phyloP scores from a whole-genome alignment of 2,113 vertebrate genomes.

The Ictidomys tridecemlineatus region DNA sequence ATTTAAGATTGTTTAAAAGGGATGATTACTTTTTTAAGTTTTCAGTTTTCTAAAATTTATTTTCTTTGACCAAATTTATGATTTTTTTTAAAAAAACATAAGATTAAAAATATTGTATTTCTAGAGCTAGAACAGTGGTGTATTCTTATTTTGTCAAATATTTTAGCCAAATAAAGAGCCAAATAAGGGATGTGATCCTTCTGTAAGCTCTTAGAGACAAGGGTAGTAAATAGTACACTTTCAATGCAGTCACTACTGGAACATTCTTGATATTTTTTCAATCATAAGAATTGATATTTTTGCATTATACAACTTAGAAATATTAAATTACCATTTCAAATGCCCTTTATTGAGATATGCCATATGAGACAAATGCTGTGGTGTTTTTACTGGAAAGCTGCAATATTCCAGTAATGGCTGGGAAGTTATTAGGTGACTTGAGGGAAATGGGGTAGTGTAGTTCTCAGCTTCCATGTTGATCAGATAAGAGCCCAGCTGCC shows the following conservation, averaged over 20 bases:
- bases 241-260: neutral
- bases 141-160: slow-evolving; percentile 45
- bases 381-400: neutral
- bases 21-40: neutral
- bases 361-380: neutral
- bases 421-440: neutral
- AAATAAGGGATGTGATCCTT: neutral
- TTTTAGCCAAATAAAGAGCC: neutral
- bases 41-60: neutral
- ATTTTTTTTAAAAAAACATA: neutral
- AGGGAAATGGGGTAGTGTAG: neutral
- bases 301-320: slow-evolving; percentile 21
- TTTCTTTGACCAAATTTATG: neutral
- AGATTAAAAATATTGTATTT: neutral
- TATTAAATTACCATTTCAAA: neutral
- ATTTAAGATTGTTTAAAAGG: slow-evolving; percentile 19
- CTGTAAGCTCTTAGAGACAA: neutral
- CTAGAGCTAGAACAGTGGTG: neutral
- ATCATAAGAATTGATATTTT: neutral
- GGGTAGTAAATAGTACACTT: neutral
- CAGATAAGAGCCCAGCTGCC: neutral
- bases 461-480: too few relatives aligned
- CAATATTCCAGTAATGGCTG: neutral
- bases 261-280: neutral
- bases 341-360: neutral